Conservation (phyloP, 2,113 vertebrate genomes). For the Anarhynchus alexandrinus region DNA sequence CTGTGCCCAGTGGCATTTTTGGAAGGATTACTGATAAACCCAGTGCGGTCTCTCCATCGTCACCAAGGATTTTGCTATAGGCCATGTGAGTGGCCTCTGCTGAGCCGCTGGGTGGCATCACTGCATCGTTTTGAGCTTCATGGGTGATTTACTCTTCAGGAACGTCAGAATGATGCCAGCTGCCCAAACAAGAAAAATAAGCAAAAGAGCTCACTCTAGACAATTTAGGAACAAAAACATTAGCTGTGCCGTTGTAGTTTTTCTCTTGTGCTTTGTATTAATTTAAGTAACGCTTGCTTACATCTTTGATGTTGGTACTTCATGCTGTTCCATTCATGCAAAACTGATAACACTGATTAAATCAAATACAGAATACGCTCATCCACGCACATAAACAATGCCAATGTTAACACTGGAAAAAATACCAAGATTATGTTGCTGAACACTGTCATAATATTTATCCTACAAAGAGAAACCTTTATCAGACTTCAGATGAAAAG, state of each 20-base stretch:
- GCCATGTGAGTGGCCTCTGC: not conserved
- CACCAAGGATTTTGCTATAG: not conserved
- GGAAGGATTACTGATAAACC: not conserved
- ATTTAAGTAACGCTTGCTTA: not conserved
- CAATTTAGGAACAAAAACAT: not conserved
- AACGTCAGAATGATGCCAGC: not conserved
- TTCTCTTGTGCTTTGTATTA: not conserved
- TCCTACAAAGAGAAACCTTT: not conserved
- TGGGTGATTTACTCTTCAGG: not conserved
- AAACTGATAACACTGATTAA: not conserved
- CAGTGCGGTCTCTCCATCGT: accelerated
- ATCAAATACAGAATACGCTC: not conserved
- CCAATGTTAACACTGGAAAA: not conserved
- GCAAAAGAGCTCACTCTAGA: not conserved
- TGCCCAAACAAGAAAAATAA: not conserved
- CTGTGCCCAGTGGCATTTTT: not conserved
- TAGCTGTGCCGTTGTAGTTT: not conserved
- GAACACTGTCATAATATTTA: not conserved
- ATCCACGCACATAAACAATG: not conserved
- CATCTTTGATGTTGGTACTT: not conserved
- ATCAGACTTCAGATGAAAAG: not conserved
- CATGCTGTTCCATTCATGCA: not conserved
- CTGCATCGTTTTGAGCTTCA: not conserved
- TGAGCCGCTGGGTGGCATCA: conserved; percentile 40
- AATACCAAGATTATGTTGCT: not conserved